These are phyloP conservation scores for Thalassoma bifasciatum DNA, from an alignment of 2,113 vertebrate genomes.

Conservation along the genomic window DNA sequence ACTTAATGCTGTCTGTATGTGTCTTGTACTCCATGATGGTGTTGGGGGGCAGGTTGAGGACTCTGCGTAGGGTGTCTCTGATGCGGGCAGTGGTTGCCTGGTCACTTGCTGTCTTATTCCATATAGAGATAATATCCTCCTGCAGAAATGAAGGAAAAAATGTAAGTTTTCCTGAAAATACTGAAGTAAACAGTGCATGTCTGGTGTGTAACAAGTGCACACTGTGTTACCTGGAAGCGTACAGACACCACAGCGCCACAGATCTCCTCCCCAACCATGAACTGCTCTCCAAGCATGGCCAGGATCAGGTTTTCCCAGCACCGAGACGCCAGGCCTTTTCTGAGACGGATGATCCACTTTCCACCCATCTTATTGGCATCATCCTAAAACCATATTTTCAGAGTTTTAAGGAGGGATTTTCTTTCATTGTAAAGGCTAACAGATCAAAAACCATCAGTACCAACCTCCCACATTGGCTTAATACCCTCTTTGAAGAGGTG, in stretches of 20 bases:
- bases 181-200: not conserved
- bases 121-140: conserved; percentile 89
- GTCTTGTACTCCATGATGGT: conserved; percentile 90
- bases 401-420: not conserved
- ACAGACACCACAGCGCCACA: conserved; percentile 88
- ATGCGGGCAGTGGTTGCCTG: conserved; percentile 86
- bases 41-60: conserved; percentile 87
- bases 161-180: conserved; percentile 48
- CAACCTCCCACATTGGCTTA: conserved; percentile 90
- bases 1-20: conserved; percentile 89
- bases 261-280: conserved; percentile 90
- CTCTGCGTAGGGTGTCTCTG: conserved; percentile 86
- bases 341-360: conserved; percentile 88
- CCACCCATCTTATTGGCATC: conserved; percentile 89
- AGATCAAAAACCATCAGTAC: not conserved
- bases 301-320: conserved; percentile 90
- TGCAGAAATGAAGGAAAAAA: conserved; percentile 47
- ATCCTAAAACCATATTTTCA: conserved; percentile 70
- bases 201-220: not conserved
- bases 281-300: conserved; percentile 88
- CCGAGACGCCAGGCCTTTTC: conserved; percentile 86
- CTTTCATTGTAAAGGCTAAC: not conserved
- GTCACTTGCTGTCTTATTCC: conserved; percentile 88
- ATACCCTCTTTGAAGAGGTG: conserved; percentile 89
- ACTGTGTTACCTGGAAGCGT: conserved; percentile 84